Evolutionary conservation across 2,888 invertebrate genomes (phyloP), one percentile per base, ranked within the genome.

Genomic region (Parasteatoda lunata): DNA sequence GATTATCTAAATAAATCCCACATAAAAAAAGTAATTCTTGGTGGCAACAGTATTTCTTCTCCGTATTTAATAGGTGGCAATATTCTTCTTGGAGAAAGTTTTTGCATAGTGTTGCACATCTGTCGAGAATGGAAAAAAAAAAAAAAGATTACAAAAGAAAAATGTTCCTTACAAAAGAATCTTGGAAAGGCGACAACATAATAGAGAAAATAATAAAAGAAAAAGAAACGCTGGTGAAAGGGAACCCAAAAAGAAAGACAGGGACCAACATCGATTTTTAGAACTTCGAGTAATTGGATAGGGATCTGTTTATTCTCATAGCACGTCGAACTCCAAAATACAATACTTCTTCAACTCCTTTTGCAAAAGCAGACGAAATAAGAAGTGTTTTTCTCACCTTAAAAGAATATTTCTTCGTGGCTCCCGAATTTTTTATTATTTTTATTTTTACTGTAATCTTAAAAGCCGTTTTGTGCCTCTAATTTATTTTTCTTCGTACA

Each of bases 291-390:
- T 80, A 80, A 80, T 80, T 80, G 80, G 68, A 68, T 68, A 54
- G 80, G 80, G 80, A 73, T 80, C 80, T 80, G 73, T 80, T 80
- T 80, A 80, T 73, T 80, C 80, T 73, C 73, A 72, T 51, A 54
- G 73, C 68, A 52, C 49, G 30, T 30, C 6, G 13, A 52, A 51
- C n/a, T 51, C 73, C 52, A 47, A 80, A 73, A 66, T 80, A 73
- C 54, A 73, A 73, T 73, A 73, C 80, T 73, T 52, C 73, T 8
- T n/a, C 51, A 73, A 68, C 65, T 80, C 47, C 73, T 73, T 73
- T 49, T 68, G 51, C 15, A 64, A 79, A 70, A 48, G 64, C 5
- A 71, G 45, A 52, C 47, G 54, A 51, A 80, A 47, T 65, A 72
- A 47, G 80, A 73, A 73, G 49, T 13, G 49, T 48, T 48, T 59